These are phyloP conservation scores for Mellilla xanthometata DNA, from an alignment of 2,888 invertebrate genomes.

Conservation along the genomic window DNA sequence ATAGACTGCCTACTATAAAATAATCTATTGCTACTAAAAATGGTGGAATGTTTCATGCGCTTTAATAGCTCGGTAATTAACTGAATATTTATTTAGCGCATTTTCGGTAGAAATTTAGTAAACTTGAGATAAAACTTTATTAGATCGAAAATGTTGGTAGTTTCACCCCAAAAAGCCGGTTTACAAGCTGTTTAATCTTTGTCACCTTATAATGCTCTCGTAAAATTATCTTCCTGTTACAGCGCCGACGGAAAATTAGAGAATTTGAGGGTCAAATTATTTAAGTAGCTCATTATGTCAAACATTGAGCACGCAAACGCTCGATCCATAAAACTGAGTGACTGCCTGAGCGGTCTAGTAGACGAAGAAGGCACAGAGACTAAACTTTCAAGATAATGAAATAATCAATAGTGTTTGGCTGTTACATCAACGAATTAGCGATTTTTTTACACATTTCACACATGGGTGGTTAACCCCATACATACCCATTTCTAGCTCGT, in stretches of 20 bases:
- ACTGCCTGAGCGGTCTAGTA: conserved; percentile 36
- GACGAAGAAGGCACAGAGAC: background rate
- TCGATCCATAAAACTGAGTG: conserved; percentile 68
- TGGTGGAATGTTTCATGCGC: background rate
- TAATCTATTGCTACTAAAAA: conserved; percentile 1
- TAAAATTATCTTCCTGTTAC: conserved; percentile 1
- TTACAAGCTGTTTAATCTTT: too few species aligned
- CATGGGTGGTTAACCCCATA: too few species aligned
- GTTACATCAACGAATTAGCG: too few species aligned
- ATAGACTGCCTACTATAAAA: conserved; percentile 7
- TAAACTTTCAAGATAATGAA: too few species aligned
- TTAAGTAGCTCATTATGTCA: conserved; percentile 53
- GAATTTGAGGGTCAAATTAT: conserved; percentile 30
- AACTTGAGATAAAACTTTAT: too few species aligned
- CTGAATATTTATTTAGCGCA: too few species aligned
- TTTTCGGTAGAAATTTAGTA: too few species aligned
- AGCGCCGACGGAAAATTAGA: background rate
- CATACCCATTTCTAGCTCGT: too few species aligned
- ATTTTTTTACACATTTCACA: too few species aligned
- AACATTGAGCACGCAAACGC: conserved; percentile 64
- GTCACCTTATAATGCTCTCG: conserved; percentile 2
- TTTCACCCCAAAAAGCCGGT: too few species aligned
- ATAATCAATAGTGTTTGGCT: too few species aligned
- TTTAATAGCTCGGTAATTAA: background rate
- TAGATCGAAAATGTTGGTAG: too few species aligned